A percentile compares a stretch with the other conserved stretches of the same genome.
These are phyloP conservation scores for Pollenia labialis DNA, from an alignment of 2,888 invertebrate genomes.

Conservation along the genomic window DNA sequence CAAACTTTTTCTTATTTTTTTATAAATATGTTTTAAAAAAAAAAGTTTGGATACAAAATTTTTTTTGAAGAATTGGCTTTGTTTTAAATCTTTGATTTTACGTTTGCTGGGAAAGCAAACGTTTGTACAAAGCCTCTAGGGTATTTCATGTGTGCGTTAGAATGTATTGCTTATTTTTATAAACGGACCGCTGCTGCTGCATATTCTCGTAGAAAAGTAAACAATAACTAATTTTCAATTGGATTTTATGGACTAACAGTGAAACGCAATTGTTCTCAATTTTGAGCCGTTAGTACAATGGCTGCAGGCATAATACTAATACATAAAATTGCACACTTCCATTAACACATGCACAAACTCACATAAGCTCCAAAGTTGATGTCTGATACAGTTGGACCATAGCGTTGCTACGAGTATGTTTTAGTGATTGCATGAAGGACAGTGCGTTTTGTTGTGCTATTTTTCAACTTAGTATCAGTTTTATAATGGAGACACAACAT, in stretches of 20 bases:
- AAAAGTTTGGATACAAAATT: too few species aligned
- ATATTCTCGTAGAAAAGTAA: slow-evolving; percentile 49
- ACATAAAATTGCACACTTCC: not conserved
- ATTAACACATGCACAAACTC: not conserved
- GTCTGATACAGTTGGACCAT: slow-evolving; percentile 22
- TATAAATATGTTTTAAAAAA: too few species aligned
- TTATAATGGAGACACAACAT: slow-evolving; percentile 22
- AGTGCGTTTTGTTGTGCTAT: slow-evolving; percentile 20
- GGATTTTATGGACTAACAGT: slow-evolving; percentile 71
- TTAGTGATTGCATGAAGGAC: slow-evolving; percentile 10
- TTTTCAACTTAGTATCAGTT: slow-evolving; percentile 18
- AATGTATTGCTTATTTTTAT: not conserved
- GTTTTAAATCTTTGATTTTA: not conserved
- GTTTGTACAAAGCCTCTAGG: slow-evolving; percentile 35
- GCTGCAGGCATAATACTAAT: slow-evolving; percentile 32
- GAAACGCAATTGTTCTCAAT: slow-evolving; percentile 67
- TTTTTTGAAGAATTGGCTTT: too few species aligned
- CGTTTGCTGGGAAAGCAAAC: not conserved
- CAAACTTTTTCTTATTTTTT: too few species aligned
- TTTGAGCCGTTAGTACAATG: slow-evolving; percentile 56
- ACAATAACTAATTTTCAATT: slow-evolving; percentile 74
- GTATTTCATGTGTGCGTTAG: slow-evolving; percentile 1
- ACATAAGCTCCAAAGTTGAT: slow-evolving; percentile 18
- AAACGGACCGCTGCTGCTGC: slow-evolving; percentile 3
- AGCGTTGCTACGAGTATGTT: not conserved